Conservation (phyloP, 2,113 vertebrate genomes). For the Zosterops pallidus region DNA sequence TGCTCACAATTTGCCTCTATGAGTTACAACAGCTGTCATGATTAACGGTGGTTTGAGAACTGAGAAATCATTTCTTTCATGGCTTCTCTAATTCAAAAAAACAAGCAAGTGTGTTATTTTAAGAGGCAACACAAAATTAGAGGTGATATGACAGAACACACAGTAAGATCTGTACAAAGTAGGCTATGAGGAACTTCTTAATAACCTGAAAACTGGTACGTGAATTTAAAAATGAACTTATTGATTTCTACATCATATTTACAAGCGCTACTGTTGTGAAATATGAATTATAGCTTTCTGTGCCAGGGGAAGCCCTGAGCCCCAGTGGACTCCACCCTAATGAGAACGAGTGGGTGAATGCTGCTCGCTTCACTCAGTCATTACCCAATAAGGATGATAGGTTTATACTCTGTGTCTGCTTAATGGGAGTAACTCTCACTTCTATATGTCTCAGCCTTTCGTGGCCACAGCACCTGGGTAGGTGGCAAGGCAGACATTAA, state of each 20-base stretch:
- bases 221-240: constrained; percentile 9
- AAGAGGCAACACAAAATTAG: constrained; percentile 16
- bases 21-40: constrained; percentile 38
- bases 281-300: constrained; percentile 1
- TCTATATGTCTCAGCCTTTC: neutral
- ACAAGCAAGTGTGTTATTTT: neutral
- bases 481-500: neutral
- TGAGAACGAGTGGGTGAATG: neutral
- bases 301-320: neutral
- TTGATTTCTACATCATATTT: constrained; percentile 48
- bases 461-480: neutral
- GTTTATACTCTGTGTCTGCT: neutral
- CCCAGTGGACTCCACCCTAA: neutral
- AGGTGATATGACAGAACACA: neutral
- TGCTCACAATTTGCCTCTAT: neutral
- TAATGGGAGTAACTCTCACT: neutral
- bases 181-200: constrained; percentile 24
- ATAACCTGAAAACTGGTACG: constrained; percentile 30
- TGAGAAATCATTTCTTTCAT: constrained; percentile 37
- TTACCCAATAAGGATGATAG: neutral
- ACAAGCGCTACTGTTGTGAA: constrained; percentile 12
- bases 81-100: constrained; percentile 38
- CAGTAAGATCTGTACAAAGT: neutral
- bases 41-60: constrained; percentile 49
- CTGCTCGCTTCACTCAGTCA: neutral